These are phyloP conservation scores for Plecotus auritus DNA, from an alignment of 2,113 vertebrate species.

Conservation along the genomic window DNA sequence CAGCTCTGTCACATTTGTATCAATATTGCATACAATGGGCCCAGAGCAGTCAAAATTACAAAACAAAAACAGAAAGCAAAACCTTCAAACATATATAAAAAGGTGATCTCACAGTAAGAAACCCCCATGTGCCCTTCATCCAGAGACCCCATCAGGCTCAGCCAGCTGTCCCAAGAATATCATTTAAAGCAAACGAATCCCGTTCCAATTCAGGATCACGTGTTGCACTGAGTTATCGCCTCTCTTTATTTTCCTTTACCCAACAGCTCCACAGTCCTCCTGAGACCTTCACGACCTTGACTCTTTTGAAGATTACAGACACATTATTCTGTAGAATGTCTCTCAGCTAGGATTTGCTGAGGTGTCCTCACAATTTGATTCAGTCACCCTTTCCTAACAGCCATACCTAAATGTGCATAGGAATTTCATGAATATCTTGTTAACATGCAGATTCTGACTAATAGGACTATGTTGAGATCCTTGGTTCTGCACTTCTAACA, in stretches of 20 bases:
- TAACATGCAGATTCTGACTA: not conserved
- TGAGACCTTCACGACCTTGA: not conserved
- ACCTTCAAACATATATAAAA: not conserved
- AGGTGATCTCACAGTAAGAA: not conserved
- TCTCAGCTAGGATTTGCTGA: not conserved
- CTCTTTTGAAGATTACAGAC: not conserved
- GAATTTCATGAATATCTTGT: not conserved
- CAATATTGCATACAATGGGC: not conserved
- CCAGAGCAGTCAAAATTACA: not conserved
- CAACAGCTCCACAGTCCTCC: not conserved
- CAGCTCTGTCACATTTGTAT: not conserved
- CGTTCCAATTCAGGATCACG: not conserved
- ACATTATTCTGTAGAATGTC: not conserved
- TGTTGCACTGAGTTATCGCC: not conserved
- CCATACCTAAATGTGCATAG: not conserved
- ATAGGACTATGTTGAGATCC: not conserved
- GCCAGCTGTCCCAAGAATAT: not conserved
- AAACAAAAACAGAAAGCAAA: not conserved
- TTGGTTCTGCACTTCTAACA: not conserved
- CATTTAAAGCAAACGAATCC: not conserved
- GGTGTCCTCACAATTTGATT: not conserved
- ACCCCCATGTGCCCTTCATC: not conserved
- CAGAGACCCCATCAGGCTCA: not conserved
- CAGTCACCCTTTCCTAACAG: not conserved
- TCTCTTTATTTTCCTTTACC: not conserved